Conservation (phyloP, 2,888 invertebrate genomes). For the Agonopterix subpropinquella region DNA sequence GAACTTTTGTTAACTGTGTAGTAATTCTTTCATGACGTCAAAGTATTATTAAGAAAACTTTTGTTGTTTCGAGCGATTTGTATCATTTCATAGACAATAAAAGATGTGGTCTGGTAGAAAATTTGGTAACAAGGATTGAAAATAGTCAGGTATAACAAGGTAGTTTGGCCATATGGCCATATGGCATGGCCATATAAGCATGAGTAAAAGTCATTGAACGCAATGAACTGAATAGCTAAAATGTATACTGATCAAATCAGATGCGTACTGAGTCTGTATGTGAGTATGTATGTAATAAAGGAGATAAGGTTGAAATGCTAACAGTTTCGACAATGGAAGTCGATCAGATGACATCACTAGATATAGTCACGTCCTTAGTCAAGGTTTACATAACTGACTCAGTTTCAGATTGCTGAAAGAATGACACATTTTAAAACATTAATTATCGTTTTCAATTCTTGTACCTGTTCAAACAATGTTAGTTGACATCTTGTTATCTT, state of each 20-base stretch:
- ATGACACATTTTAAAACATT: constrained; percentile 23
- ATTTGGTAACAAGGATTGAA: too few relatives aligned
- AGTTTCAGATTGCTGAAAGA: constrained; percentile 36
- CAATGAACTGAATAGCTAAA: too few relatives aligned
- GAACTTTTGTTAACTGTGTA: constrained; percentile 56
- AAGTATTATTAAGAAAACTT: constrained; percentile 45
- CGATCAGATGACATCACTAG: constrained; percentile 55
- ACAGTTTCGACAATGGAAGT: constrained; percentile 43
- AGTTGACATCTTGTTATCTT: neutral
- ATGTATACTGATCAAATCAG: too few relatives aligned
- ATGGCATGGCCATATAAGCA: too few relatives aligned
- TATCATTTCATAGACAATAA: constrained; percentile 26
- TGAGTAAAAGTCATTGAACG: too few relatives aligned
- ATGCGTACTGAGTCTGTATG: too few relatives aligned
- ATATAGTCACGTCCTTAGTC: constrained; percentile 42
- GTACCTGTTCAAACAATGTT: constrained; percentile 1
- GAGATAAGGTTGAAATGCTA: constrained; percentile 41
- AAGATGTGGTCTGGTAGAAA: too few relatives aligned
- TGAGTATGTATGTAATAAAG: neutral
- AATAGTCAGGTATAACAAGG: too few relatives aligned
- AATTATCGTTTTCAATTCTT: neutral
- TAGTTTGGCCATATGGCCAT: too few relatives aligned
- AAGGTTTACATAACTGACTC: constrained; percentile 53
- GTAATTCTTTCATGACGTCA: constrained; percentile 53
- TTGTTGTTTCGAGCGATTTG: constrained; percentile 4